phyloP scores from a whole-genome alignment of 2,797 vertebrate species.

The Poeciliopsis gracilis region DNA sequence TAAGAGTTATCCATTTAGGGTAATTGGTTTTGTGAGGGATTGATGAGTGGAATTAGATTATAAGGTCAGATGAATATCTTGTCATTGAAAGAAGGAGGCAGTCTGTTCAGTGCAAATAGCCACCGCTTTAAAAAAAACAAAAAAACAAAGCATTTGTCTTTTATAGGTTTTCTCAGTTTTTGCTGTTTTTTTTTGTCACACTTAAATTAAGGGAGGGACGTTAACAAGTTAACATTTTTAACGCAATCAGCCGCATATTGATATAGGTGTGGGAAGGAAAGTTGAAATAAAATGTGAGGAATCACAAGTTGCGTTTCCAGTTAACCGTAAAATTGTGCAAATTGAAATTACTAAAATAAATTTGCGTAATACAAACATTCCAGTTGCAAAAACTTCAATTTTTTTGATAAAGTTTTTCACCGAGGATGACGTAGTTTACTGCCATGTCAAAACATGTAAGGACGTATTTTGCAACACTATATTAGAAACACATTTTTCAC shows the following conservation, averaged over 20 bases:
- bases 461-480: too few species aligned
- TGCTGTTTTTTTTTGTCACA: background rate
- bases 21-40: constrained; percentile 61
- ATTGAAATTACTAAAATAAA: too few species aligned
- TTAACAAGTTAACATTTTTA: too few species aligned
- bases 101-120: constrained; percentile 10
- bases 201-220: background rate
- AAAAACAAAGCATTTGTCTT: background rate
- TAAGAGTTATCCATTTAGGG: constrained; percentile 42
- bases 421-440: too few species aligned
- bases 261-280: background rate
- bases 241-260: too few species aligned
- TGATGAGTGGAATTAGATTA: constrained; percentile 48
- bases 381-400: too few species aligned
- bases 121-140: background rate
- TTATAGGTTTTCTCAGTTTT: background rate
- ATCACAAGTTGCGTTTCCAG: too few species aligned
- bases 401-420: too few species aligned
- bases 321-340: too few species aligned
- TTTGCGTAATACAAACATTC: too few species aligned
- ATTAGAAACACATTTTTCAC: too few species aligned
- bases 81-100: constrained; percentile 30
- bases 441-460: too few species aligned
- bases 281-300: background rate
- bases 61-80: constrained; percentile 26